These are phyloP conservation scores for Bombus affinis DNA, from an alignment of 1,140 invertebrate species.

Conservation along the genomic window DNA sequence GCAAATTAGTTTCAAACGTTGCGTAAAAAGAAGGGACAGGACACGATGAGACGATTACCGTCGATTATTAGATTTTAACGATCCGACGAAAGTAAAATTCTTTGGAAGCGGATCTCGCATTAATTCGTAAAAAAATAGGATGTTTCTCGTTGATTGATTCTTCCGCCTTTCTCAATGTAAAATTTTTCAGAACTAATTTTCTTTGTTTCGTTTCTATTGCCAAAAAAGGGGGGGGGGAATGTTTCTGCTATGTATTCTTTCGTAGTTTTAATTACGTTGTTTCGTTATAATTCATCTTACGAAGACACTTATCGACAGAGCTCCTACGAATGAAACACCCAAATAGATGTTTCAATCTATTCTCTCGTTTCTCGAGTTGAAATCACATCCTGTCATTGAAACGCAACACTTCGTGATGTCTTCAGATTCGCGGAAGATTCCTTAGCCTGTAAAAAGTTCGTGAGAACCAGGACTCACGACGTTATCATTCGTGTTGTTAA, in stretches of 20 bases:
- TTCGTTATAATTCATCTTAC: background rate
- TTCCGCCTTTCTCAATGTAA: no score
- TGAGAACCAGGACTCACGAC: background rate
- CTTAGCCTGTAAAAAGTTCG: background rate
- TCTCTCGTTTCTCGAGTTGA: background rate
- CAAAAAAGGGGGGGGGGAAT: background rate
- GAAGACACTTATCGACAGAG: background rate
- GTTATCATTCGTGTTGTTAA: background rate
- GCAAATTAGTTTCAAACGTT: conserved; percentile 28
- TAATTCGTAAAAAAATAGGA: conserved; percentile 14
- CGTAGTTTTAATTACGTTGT: background rate
- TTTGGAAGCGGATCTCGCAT: background rate
- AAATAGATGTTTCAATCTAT: background rate
- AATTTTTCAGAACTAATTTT: background rate
- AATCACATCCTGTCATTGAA: background rate
- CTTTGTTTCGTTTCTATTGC: background rate
- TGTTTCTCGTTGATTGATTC: background rate
- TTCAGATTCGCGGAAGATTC: background rate
- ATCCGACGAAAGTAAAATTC: conserved; percentile 41
- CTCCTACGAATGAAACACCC: background rate
- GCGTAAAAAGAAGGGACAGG: background rate
- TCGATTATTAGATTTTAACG: background rate
- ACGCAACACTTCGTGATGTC: background rate
- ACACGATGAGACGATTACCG: background rate
- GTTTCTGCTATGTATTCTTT: background rate